phyloP scores from a whole-genome alignment of 2,797 vertebrate species.

The Tapera naevia region DNA sequence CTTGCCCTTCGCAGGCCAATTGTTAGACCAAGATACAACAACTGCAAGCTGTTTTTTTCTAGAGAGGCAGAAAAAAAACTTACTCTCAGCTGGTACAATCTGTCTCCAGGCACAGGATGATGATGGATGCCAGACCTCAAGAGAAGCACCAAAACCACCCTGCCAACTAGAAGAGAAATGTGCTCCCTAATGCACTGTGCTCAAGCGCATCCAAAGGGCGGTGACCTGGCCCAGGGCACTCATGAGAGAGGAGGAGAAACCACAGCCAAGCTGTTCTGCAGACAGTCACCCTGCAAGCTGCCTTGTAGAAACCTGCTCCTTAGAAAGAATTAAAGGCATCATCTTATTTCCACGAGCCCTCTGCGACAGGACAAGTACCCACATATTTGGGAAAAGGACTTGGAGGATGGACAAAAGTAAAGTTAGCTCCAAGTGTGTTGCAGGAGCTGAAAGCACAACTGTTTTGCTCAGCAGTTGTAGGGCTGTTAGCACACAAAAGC shows the following conservation, averaged over 20 bases:
- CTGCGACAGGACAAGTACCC: neutral
- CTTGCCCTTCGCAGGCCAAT: neutral
- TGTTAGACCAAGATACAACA: neutral
- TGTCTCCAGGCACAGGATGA: neutral
- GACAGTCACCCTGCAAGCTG: neutral
- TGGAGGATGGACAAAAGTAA: neutral
- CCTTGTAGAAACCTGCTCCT: neutral
- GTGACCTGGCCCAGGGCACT: neutral
- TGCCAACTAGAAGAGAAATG: neutral
- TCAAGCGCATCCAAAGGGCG: neutral
- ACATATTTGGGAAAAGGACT: neutral
- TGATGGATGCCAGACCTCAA: neutral
- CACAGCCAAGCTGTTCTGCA: neutral
- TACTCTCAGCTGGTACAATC: neutral
- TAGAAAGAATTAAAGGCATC: neutral
- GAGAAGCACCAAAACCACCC: neutral
- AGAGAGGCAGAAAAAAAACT: neutral
- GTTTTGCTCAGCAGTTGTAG: neutral
- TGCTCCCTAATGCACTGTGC: neutral
- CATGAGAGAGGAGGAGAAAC: neutral
- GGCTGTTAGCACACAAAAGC: neutral
- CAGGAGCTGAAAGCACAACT: neutral
- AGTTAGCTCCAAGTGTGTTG: neutral
- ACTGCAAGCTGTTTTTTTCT: neutral
- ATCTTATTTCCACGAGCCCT: neutral